Base-by-base conservation (phyloP, 2,113 vertebrate genomes). In the Onychorhynchus coronatus region DNA sequence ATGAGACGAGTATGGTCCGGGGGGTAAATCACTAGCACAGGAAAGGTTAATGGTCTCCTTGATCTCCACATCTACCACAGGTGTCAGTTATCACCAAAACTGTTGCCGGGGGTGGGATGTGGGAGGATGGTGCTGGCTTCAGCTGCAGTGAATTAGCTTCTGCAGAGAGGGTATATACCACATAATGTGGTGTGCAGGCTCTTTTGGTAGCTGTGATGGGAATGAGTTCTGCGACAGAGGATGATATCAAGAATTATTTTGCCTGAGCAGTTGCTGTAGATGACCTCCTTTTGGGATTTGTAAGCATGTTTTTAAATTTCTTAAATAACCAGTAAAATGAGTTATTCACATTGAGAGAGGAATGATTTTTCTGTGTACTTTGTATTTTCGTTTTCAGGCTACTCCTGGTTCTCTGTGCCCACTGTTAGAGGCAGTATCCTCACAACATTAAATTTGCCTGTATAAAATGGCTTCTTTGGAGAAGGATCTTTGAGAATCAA, bases 111-210 rank as follows among this genome's bases (percentile, higher is more conserved):
- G 25, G 35, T 31, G 59, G 10, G 31, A 17, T 63, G 67, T 65
- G 66, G 66, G 72, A 73, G 53, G 78, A 19, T 80, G 93, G 52
- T 4, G 14, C 27, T 83, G 88, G 17, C 68, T 78, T 78, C 93
- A 95, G 93, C 88, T 96, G 93, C 61, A 58, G 21, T 35, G 77
- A 75, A 28, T 74, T 75, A 65, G 20, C 46, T 25, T 3, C 39
- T 78, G 44, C 19, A 46, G 59, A 37, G 74, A 37, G 75, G 61
- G 44, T 90, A 79, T 41, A 80, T 78, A 78, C 3, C 44, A 9
- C 10, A 27, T 14, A 3, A 52, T 35, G 18, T 17, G 39, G 1
- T 0, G 2, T 0, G 0, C 5, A 13, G 27, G 3, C 4, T 84
- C 7, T 63, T 77, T 55, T 35, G 4, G 9, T 33, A 41, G n/a